Base-by-base conservation (phyloP, 2,888 invertebrate species). In the Pterobdella sp. region DNA sequence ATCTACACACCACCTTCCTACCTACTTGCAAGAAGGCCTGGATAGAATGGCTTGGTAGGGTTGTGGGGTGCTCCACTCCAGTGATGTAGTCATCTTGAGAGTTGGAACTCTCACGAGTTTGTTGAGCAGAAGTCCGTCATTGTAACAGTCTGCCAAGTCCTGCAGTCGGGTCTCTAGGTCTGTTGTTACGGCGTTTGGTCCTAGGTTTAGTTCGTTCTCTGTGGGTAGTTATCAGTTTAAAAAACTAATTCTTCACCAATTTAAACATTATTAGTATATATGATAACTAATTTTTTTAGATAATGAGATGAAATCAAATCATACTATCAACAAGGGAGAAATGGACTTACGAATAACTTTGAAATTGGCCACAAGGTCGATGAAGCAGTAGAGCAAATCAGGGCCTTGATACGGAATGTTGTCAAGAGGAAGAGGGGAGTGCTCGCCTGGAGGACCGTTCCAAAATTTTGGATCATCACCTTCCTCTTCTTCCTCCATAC, bases 21-120 rank as follows among this genome's bases (percentile, higher is more conserved):
- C 60, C 60, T 56, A 56, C 60, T 56, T 56, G 60, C 35, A 34
- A 52, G 73, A 29, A 4, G 74, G 72, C 67, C 68, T 75, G 56
- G 76, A 73, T 32, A 77, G 64, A 34, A 77, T 76, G 32, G 77
- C 77, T 69, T 77, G 77, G 73, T 77, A 77, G 22, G 76, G 76
- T 32, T 74, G 69, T 18, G 36, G n/a, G n/a, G 14, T 56, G n/a
- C 42, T 69, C 77, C 77, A 77, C 64, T 77, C 76, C 10, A 73
- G 63, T 42, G 74, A 74, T 1, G 73, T 77, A 32, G 76, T 76
- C 29, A 71, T 73, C 74, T 69, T 74, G 31, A 77, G 71, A 22
- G 72, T 72, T 2, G 77, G 77, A 7, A 77, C 75, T 52, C 74
- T 73, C 26, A 75, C 73, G 65, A 76, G 77, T 49, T 74, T 68